Conservation (phyloP, 2,113 vertebrate genomes). For the Micromys minutus region DNA sequence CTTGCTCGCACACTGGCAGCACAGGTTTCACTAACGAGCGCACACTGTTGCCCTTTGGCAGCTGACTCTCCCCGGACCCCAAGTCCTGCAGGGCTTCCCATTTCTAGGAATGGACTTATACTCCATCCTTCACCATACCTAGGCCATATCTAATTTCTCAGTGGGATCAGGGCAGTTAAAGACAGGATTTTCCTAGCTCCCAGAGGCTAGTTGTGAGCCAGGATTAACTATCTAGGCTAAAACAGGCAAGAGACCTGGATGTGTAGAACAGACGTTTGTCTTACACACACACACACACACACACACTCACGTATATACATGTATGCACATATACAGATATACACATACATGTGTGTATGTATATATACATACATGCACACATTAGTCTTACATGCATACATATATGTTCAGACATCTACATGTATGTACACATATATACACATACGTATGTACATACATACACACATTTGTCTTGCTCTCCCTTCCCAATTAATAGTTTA, state of each 20-base stretch:
- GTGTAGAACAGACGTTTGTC: too few relatives aligned
- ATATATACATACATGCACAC: too few relatives aligned
- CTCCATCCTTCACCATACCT: neutral
- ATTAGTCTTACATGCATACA: too few relatives aligned
- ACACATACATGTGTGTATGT: fast-evolving
- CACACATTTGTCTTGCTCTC: too few relatives aligned
- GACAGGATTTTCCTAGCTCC: neutral
- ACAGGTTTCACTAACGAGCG: fast-evolving
- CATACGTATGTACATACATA: too few relatives aligned
- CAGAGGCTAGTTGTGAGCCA: neutral
- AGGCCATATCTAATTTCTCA: too few relatives aligned
- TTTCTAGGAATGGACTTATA: neutral
- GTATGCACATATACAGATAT: too few relatives aligned
- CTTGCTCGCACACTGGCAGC: fast-evolving
- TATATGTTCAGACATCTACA: too few relatives aligned
- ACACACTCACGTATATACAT: too few relatives aligned
- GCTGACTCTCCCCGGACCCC: neutral
- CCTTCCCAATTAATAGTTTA: neutral
- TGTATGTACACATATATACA: too few relatives aligned
- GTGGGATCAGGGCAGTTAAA: neutral
- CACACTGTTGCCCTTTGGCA: fast-evolving
- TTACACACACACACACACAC: too few relatives aligned
- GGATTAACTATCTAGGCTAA: neutral
- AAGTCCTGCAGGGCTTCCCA: neutral
- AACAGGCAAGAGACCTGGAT: neutral